A percentile compares a stretch with the other conserved stretches of the same genome.
Evolutionary conservation across 2,113 vertebrate genomes (phyloP).

Genomic region (Probosciger aterrimus): DNA sequence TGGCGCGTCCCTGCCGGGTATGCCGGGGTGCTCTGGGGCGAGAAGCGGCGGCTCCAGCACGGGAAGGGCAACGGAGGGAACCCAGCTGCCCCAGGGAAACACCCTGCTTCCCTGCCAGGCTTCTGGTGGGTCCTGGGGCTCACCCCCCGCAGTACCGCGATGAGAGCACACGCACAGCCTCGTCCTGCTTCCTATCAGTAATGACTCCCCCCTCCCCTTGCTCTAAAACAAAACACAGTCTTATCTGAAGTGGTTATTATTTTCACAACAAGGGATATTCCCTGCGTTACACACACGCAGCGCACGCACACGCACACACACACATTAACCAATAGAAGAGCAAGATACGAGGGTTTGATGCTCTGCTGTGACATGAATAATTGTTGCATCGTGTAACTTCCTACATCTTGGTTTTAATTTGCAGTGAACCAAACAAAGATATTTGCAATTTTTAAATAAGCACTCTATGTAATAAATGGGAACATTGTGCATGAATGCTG

Average conservation of each 20-base stretch:
- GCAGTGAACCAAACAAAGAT: slow-evolving; percentile 79
- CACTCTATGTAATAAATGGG: slow-evolving; percentile 83
- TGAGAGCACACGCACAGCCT: background rate
- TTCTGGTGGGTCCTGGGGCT: background rate
- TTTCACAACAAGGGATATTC: slow-evolving; percentile 59
- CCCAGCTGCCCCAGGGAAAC: background rate
- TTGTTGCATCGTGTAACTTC: slow-evolving; percentile 75
- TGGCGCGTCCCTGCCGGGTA: background rate
- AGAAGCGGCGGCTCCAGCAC: background rate
- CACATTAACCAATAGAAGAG: slow-evolving; percentile 29
- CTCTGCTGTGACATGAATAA: slow-evolving; percentile 70
- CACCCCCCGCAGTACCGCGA: background rate
- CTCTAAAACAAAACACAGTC: background rate
- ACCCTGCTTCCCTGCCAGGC: background rate
- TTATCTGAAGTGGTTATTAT: slow-evolving; percentile 47
- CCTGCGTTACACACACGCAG: slow-evolving; percentile 11
- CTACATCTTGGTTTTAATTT: slow-evolving; percentile 79
- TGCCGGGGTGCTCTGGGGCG: background rate
- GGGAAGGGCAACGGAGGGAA: background rate
- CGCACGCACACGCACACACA: background rate
- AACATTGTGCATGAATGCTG: slow-evolving; percentile 79
- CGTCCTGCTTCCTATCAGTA: background rate
- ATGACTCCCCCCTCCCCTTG: background rate
- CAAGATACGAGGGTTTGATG: slow-evolving; percentile 23
- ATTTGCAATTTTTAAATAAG: slow-evolving; percentile 80